Conservation (phyloP, 2,888 invertebrate species). For the Crocallis elinguaria region DNA sequence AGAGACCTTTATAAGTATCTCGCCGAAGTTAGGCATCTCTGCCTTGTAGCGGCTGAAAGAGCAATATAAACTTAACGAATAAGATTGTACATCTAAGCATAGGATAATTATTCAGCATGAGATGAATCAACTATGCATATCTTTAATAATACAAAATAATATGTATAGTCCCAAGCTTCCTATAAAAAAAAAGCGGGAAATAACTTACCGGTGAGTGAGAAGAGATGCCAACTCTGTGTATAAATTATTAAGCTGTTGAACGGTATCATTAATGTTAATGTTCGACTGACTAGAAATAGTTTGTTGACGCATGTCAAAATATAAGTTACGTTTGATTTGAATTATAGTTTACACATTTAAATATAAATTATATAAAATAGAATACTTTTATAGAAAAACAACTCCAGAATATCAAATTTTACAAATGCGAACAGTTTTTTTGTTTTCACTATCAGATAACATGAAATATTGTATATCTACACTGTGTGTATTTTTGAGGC, state of each 20-base stretch:
- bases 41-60: conserved; percentile 21
- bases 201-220: conserved; percentile 11
- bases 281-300: conserved; percentile 35
- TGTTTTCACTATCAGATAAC: not conserved
- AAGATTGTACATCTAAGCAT: conserved; percentile 24
- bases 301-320: conserved; percentile 30
- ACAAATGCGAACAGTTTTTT: not conserved
- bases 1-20: not conserved
- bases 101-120: conserved; percentile 22
- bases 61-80: conserved; percentile 28
- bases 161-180: conserved; percentile 21
- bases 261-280: conserved; percentile 14
- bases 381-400: not conserved
- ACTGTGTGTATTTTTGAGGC: no score
- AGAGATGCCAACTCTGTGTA: conserved; percentile 21
- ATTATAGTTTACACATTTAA: not conserved
- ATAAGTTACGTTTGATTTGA: no score
- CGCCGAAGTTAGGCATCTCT: not conserved
- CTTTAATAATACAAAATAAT: conserved; percentile 36
- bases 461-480: not conserved
- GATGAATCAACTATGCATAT: conserved; percentile 36
- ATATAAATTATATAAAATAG: not conserved
- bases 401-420: not conserved
- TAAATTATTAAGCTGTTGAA: conserved; percentile 4
- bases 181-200: conserved; percentile 4